Evolutionary conservation across 2,797 vertebrate species (phyloP).

Genomic region (Acrossocheilus wenchowensis): DNA sequence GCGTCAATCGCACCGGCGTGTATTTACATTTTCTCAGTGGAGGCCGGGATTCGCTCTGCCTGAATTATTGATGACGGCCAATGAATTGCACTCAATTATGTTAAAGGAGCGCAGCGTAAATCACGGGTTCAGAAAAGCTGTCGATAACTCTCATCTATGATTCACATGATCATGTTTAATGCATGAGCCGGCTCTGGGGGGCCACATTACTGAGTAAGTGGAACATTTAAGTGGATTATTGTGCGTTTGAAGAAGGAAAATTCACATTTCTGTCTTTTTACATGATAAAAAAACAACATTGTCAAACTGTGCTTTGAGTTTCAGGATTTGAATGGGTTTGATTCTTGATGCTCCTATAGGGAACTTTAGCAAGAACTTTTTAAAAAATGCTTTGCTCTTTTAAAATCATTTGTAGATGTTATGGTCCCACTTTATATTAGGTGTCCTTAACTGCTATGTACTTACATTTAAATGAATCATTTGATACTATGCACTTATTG

Average conservation of each 20-base stretch:
- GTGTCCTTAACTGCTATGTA: too few species aligned
- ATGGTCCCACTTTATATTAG: background rate
- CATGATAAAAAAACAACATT: background rate
- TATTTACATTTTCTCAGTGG: conserved; percentile 70
- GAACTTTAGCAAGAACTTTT: background rate
- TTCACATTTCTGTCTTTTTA: background rate
- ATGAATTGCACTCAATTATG: conserved; percentile 74
- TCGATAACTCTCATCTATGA: conserved; percentile 67
- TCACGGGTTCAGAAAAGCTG: conserved; percentile 68
- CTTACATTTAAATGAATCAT: too few species aligned
- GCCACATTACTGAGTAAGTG: conserved; percentile 64
- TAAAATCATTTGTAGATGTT: background rate
- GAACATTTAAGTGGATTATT: conserved; percentile 43
- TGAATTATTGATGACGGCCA: conserved; percentile 79
- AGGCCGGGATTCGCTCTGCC: conserved; percentile 65
- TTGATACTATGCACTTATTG: too few species aligned
- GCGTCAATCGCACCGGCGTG: conserved; percentile 4
- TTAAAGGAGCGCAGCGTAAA: conserved; percentile 72
- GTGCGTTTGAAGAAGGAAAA: conserved; percentile 2
- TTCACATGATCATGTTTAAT: conserved; percentile 77
- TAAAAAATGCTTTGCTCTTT: too few species aligned
- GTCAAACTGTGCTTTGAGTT: background rate
- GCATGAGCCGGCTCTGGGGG: conserved; percentile 63
- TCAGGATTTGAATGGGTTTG: background rate
- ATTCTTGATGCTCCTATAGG: background rate